A percentile compares a stretch with the other conserved stretches of the same genome.
These are phyloP conservation scores for Acleris cristana DNA, from an alignment of 2,888 invertebrate genomes.

Conservation along the genomic window DNA sequence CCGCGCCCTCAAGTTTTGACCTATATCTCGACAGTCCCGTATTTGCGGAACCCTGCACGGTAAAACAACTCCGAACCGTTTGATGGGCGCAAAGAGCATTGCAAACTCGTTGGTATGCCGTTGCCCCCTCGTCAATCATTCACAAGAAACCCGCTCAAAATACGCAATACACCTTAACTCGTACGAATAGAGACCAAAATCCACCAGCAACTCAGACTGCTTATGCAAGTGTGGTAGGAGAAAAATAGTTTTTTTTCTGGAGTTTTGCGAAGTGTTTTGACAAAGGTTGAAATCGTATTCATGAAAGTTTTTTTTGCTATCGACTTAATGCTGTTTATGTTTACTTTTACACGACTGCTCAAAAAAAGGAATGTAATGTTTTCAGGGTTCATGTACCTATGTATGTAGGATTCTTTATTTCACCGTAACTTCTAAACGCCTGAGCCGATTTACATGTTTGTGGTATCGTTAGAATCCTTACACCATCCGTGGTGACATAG, in stretches of 20 bases:
- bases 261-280: slow-evolving; percentile 7
- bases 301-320: background rate
- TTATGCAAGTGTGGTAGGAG: background rate
- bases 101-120: slow-evolving; percentile 32
- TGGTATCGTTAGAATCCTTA: no score
- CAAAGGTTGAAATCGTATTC: slow-evolving; percentile 1
- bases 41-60: slow-evolving; percentile 5
- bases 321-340: slow-evolving; percentile 1
- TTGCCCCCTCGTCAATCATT: slow-evolving; percentile 27
- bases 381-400: no score
- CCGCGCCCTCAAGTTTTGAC: background rate
- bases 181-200: background rate
- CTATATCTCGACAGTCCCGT: background rate
- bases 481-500: no score
- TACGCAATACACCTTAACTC: background rate
- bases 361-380: no score
- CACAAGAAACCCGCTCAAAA: background rate
- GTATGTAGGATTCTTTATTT: no score
- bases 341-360: no score
- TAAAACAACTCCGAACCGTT: slow-evolving; percentile 15
- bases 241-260: slow-evolving; percentile 22
- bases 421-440: no score
- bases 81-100: slow-evolving; percentile 22
- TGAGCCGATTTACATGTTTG: no score
- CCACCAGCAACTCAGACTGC: background rate